Percentiles rank a stretch among this genome's conserved stretches.
phyloP scores from a whole-genome alignment of 2,113 vertebrate species.

The Cololabis saira region DNA sequence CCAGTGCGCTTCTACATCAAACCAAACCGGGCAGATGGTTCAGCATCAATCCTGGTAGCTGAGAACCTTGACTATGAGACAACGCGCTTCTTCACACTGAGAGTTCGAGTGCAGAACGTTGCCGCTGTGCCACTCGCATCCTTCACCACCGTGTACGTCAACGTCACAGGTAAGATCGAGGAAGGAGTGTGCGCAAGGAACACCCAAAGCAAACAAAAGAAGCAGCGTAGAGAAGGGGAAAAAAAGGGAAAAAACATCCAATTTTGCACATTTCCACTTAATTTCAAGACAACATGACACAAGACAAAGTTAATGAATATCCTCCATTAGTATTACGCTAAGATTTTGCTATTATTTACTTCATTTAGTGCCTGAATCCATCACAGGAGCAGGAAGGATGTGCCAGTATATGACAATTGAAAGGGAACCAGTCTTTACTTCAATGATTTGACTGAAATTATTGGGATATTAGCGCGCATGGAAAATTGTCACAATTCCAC shows the following conservation, averaged over 20 bases:
- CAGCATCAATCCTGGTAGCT: constrained; percentile 88
- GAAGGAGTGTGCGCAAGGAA: background rate
- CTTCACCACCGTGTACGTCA: constrained; percentile 87
- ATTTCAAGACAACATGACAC: too few species aligned
- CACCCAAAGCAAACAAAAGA: too few species aligned
- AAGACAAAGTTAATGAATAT: too few species aligned
- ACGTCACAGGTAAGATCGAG: constrained; percentile 84
- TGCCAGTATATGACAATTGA: background rate
- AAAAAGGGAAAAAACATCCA: too few species aligned
- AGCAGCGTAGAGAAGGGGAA: too few species aligned
- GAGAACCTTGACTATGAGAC: constrained; percentile 90
- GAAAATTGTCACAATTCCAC: constrained; percentile 1
- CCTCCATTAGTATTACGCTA: too few species aligned
- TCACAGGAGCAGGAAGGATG: too few species aligned
- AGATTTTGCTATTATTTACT: too few species aligned
- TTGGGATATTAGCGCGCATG: background rate
- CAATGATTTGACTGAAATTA: background rate
- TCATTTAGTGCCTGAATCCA: too few species aligned
- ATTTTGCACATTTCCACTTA: too few species aligned
- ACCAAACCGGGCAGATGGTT: constrained; percentile 87
- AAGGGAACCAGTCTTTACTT: background rate
- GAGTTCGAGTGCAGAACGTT: constrained; percentile 87
- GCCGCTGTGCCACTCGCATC: constrained; percentile 88
- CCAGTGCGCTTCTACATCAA: constrained; percentile 91
- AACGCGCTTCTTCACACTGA: constrained; percentile 84